A percentile compares a stretch with the other conserved stretches of the same genome.
Conservation (phyloP, 2,888 invertebrate genomes). For the Tiphia femorata region DNA sequence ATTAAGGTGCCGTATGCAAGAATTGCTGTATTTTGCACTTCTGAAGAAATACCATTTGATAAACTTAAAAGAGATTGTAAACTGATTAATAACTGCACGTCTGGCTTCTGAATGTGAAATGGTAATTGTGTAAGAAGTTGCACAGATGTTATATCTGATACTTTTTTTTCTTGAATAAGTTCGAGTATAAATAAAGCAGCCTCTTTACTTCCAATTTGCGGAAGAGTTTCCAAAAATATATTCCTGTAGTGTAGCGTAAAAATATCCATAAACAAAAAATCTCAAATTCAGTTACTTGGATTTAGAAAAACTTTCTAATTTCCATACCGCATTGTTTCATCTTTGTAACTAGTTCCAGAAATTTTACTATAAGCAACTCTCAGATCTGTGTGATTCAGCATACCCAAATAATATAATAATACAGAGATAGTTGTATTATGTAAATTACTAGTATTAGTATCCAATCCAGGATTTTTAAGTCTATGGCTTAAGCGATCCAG, state of each 20-base stretch:
- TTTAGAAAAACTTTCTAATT: too few relatives aligned
- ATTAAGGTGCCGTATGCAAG: constrained; percentile 79
- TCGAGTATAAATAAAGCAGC: constrained; percentile 77
- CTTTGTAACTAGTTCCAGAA: constrained; percentile 79
- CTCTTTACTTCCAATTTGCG: constrained; percentile 77
- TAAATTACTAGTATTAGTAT: constrained; percentile 60
- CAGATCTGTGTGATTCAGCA: constrained; percentile 64
- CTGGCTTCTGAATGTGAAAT: constrained; percentile 76
- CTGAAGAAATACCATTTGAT: constrained; percentile 65
- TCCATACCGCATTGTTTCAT: constrained; percentile 76
- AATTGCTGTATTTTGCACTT: constrained; percentile 78
- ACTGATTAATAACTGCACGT: constrained; percentile 71
- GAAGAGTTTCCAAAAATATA: constrained; percentile 80
- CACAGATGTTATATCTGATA: constrained; percentile 76
- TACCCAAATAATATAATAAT: constrained; percentile 66
- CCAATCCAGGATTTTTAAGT: constrained; percentile 63
- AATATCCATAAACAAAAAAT: constrained; percentile 1
- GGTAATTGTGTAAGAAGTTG: constrained; percentile 78
- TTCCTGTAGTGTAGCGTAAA: too few relatives aligned
- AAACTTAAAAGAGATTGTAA: constrained; percentile 72
- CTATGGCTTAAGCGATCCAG: constrained; percentile 62
- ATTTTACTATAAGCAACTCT: constrained; percentile 61
- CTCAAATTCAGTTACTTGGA: too few relatives aligned
- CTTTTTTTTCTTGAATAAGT: constrained; percentile 74
- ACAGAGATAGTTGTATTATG: constrained; percentile 68